These are phyloP conservation scores for Tigriopus japonicus DNA, from an alignment of 1,140 invertebrate genomes.

Conservation along the genomic window DNA sequence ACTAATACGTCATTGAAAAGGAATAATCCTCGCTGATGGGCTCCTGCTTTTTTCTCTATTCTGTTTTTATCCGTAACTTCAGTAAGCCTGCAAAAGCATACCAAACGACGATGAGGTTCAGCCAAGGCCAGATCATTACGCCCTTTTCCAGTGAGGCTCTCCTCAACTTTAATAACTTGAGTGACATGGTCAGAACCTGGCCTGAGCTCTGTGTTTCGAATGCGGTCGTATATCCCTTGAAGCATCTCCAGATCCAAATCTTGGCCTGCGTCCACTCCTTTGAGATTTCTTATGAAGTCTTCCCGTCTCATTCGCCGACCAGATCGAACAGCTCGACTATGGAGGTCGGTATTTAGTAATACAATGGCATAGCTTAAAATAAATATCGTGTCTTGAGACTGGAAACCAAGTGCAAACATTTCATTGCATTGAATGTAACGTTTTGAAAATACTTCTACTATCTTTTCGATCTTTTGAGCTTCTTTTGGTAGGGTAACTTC, in stretches of 20 bases:
- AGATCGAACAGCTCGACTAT: conserved; percentile 89
- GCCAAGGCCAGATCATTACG: conserved; percentile 30
- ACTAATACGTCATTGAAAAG: conserved; percentile 96
- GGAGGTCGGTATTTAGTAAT: conserved; percentile 96
- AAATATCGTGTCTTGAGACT: conserved; percentile 62
- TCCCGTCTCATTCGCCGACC: conserved; percentile 81
- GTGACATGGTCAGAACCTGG: conserved; percentile 93
- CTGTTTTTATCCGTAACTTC: conserved; percentile 91
- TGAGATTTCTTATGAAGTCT: conserved; percentile 88
- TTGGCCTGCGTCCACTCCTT: conserved; percentile 71
- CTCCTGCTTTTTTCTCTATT: conserved; percentile 64
- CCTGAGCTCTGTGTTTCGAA: conserved; percentile 87
- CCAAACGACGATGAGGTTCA: conserved; percentile 79
- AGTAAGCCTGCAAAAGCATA: conserved; percentile 95
- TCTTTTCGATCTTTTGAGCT: conserved; percentile 92
- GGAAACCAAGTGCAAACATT: conserved; percentile 43
- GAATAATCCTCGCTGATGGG: conserved; percentile 95
- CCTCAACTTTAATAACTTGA: conserved; percentile 72
- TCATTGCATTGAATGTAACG: conserved; percentile 86
- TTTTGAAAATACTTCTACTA: conserved; percentile 60
- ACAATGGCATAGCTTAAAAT: conserved; percentile 96
- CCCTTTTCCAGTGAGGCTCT: conserved; percentile 91
- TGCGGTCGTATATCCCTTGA: conserved; percentile 83
- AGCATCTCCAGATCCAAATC: conserved; percentile 84
- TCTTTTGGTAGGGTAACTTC: conserved; percentile 95